Conservation (phyloP, 1,140 invertebrate species). For the Penaeus vannamei region DNA sequence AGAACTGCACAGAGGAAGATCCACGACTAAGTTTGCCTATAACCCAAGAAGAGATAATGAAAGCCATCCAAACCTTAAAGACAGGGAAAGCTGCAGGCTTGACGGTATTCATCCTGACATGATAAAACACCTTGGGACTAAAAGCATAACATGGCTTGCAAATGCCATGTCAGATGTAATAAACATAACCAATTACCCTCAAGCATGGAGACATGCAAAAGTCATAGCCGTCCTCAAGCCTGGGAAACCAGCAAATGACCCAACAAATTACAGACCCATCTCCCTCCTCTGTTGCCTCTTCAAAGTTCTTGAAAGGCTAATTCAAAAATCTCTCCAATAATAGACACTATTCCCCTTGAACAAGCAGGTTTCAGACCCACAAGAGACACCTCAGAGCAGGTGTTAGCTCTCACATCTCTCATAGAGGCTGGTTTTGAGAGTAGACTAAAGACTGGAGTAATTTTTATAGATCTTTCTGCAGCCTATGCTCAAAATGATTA, state of each 20-base stretch:
- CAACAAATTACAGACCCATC: too few species aligned
- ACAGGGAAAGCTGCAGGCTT: too few species aligned
- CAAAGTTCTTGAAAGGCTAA: background rate
- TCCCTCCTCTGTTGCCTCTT: background rate
- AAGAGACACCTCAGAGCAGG: constrained; percentile 4
- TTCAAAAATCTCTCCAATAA: background rate
- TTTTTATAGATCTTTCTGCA: constrained; percentile 6
- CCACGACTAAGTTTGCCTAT: too few species aligned
- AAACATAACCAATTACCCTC: background rate
- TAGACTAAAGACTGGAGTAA: background rate
- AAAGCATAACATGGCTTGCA: constrained; percentile 1
- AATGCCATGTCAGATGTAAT: constrained; percentile 5
- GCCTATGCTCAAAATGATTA: background rate
- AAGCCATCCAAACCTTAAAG: too few species aligned
- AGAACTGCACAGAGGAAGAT: too few species aligned
- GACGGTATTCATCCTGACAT: too few species aligned
- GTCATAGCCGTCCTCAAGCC: background rate
- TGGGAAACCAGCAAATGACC: background rate
- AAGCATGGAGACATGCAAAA: background rate
- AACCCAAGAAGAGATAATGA: too few species aligned
- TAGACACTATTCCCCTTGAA: background rate
- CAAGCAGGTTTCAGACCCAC: background rate
- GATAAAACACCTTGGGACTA: background rate
- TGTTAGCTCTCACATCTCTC: background rate
- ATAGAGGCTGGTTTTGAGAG: background rate